Conservation (phyloP, 1,140 invertebrate genomes). For the Pectinophora gossypiella region DNA sequence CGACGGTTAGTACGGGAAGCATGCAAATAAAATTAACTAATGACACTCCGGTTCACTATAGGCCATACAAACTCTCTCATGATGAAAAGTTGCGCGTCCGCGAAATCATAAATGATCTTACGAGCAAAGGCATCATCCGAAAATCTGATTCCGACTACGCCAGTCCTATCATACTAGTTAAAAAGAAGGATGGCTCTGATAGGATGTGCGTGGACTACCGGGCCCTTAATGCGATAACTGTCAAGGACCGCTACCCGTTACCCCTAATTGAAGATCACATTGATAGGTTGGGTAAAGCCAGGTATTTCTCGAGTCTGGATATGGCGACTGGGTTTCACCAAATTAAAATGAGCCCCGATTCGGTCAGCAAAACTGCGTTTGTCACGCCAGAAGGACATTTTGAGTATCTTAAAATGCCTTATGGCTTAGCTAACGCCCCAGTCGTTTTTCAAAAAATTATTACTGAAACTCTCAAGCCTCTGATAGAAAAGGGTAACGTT, state of each 20-base stretch:
- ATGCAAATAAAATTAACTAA: neutral
- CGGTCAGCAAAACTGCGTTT: too few relatives aligned
- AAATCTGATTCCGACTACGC: constrained; percentile 24
- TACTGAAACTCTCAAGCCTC: too few relatives aligned
- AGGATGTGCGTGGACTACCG: constrained; percentile 43
- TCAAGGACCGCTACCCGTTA: constrained; percentile 34
- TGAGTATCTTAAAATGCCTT: too few relatives aligned
- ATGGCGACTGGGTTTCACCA: constrained; percentile 8
- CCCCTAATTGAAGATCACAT: too few relatives aligned
- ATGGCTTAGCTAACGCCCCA: too few relatives aligned
- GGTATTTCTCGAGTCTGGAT: constrained; percentile 7
- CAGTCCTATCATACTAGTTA: constrained; percentile 27
- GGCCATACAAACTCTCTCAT: constrained; percentile 8
- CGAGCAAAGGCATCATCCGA: constrained; percentile 11
- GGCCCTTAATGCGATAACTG: constrained; percentile 30
- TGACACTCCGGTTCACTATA: neutral
- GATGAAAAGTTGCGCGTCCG: neutral
- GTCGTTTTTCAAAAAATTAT: too few relatives aligned
- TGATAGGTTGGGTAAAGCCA: constrained; percentile 5
- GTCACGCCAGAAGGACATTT: too few relatives aligned
- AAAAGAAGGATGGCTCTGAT: constrained; percentile 25
- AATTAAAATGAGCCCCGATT: neutral
- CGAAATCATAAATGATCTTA: constrained; percentile 2
- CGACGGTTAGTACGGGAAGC: constrained; percentile 2
- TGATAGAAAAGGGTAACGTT: too few relatives aligned